Evolutionary conservation across 2,113 vertebrate genomes (phyloP).

Genomic region (Stigmatopora argus): DNA sequence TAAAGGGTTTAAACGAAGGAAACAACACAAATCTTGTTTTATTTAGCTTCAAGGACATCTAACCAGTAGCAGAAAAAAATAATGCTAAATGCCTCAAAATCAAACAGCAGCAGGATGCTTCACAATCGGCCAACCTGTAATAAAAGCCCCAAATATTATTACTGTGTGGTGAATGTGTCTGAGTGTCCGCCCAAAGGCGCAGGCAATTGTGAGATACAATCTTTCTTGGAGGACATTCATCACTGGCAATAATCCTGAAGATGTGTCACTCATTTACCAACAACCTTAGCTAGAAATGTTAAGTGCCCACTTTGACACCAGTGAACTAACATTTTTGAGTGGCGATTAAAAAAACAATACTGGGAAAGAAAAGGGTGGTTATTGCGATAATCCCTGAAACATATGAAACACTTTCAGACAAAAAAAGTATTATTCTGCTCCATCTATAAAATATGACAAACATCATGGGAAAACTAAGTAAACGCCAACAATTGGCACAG

Average conservation of each 20-base stretch:
- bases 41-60: neutral
- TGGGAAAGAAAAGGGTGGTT: neutral
- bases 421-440: neutral
- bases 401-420: neutral
- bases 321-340: neutral
- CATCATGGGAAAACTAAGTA: neutral
- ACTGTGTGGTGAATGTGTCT: slow-evolving; percentile 26
- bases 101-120: neutral
- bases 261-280: neutral
- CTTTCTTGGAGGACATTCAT: slow-evolving; percentile 26
- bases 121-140: slow-evolving; percentile 1
- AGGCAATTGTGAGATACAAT: slow-evolving; percentile 22
- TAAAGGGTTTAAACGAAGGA: slow-evolving; percentile 21
- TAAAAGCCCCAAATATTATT: neutral
- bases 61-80: slow-evolving; percentile 9
- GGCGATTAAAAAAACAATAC: neutral
- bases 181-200: slow-evolving; percentile 37
- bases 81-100: neutral
- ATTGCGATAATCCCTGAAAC: neutral
- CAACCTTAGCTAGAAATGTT: neutral
- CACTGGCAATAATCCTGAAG: neutral
- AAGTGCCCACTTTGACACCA: neutral
- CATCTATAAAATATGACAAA: neutral
- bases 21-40: slow-evolving; percentile 12
- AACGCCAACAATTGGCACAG: neutral